Percentiles rank a stretch among this genome's conserved stretches.
phyloP scores from a whole-genome alignment of 1,140 invertebrate genomes.

The Zaprionus inermis region DNA sequence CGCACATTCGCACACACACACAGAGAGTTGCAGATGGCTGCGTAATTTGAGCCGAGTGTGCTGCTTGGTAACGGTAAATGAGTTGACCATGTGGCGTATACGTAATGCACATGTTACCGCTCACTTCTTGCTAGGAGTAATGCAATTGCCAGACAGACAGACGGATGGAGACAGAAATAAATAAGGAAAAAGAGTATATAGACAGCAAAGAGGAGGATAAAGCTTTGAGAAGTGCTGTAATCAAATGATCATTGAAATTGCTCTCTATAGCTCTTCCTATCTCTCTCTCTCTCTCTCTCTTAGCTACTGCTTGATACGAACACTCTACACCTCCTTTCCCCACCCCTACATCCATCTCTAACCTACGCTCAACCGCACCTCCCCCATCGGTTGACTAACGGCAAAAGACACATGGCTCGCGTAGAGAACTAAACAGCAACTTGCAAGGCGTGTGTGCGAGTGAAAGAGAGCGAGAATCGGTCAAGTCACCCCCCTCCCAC shows the following conservation, averaged over 20 bases:
- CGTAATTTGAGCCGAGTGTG: slow-evolving; percentile 39
- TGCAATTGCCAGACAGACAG: slow-evolving; percentile 13
- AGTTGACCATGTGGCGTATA: slow-evolving; percentile 49
- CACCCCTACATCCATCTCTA: no score
- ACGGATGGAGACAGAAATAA: background rate
- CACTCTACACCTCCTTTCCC: no score
- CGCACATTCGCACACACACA: background rate
- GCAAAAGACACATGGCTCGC: slow-evolving; percentile 48
- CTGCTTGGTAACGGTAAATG: slow-evolving; percentile 38
- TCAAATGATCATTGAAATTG: slow-evolving; percentile 53
- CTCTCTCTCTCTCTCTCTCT: background rate
- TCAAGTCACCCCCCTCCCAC: background rate
- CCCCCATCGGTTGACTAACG: slow-evolving; percentile 29
- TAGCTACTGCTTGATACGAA: background rate
- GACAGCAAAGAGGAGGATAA: no score
- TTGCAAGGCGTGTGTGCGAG: background rate
- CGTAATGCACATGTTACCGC: slow-evolving; percentile 32
- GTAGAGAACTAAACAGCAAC: background rate
- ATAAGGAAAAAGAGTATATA: background rate
- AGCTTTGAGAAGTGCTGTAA: slow-evolving; percentile 5
- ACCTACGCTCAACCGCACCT: no score
- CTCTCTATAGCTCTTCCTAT: no score
- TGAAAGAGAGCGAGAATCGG: slow-evolving; percentile 28
- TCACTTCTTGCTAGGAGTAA: slow-evolving; percentile 7
- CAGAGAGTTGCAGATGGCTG: slow-evolving; percentile 3